These are phyloP conservation scores for Lamprologus sp. DNA, from an alignment of 2,113 vertebrate genomes.

Conservation along the genomic window DNA sequence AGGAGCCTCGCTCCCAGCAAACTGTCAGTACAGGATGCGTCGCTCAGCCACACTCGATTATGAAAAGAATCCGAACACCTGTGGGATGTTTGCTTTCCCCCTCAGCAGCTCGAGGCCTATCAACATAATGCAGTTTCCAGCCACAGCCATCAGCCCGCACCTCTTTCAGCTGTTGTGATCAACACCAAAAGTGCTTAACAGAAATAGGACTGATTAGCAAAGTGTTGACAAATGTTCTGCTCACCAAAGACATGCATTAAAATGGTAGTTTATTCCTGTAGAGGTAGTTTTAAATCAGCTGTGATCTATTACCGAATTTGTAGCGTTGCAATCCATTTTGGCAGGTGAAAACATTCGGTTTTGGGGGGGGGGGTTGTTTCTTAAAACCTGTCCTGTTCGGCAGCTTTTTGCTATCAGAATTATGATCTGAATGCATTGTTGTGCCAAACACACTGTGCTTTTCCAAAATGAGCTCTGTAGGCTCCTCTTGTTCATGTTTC, in stretches of 20 bases:
- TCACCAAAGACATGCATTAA: background rate
- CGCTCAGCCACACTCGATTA: background rate
- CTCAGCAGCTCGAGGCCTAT: background rate
- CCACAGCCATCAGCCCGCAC: background rate
- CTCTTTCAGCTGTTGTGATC: background rate
- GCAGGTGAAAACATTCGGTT: background rate
- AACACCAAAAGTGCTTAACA: background rate
- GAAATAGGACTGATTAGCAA: background rate
- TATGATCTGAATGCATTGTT: background rate
- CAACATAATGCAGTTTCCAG: background rate
- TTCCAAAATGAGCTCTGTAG: background rate
- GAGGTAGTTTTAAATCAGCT: background rate
- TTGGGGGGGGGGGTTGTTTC: background rate
- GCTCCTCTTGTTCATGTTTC: background rate
- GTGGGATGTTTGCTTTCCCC: background rate
- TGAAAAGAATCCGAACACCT: background rate
- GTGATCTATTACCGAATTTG: background rate
- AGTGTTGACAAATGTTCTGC: background rate
- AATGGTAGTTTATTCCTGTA: background rate
- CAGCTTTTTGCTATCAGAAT: background rate
- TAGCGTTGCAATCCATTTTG: background rate
- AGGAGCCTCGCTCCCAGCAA: background rate
- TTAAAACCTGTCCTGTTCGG: background rate
- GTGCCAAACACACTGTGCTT: background rate
- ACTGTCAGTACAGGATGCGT: background rate